Conservation (phyloP, 2,888 invertebrate species). For the Dicyrtomina minuta region DNA sequence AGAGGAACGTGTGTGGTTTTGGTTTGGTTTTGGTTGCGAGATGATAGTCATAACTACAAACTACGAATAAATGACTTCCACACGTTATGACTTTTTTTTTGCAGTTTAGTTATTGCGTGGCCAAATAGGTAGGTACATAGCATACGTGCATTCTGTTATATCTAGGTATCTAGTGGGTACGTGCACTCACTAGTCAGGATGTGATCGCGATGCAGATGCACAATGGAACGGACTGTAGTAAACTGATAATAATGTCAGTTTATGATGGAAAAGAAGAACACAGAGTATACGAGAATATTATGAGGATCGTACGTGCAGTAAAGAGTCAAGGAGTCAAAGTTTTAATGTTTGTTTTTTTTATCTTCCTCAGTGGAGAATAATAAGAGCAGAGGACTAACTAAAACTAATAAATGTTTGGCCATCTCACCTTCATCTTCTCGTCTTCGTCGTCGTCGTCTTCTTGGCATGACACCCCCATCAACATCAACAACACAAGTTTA, state of each 20-base stretch:
- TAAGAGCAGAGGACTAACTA: not conserved
- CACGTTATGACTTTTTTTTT: not conserved
- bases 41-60: not conserved
- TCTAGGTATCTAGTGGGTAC: too few relatives aligned
- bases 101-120: not conserved
- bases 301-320: conserved; percentile 5
- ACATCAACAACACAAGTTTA: too few relatives aligned
- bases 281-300: not conserved
- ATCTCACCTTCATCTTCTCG: conserved; percentile 12
- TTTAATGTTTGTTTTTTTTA: not conserved
- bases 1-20: conserved; percentile 25
- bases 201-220: not conserved
- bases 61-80: not conserved
- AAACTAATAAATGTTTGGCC: conserved; percentile 23
- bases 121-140: too few relatives aligned
- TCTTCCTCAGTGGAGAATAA: not conserved
- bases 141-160: too few relatives aligned
- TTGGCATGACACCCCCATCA: conserved; percentile 2
- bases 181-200: not conserved
- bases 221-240: conserved; percentile 6
- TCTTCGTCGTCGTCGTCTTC: too few relatives aligned
- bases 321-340: not conserved
- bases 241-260: too few relatives aligned
- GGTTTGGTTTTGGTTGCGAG: not conserved
- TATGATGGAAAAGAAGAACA: not conserved